Evolutionary conservation across 2,113 vertebrate genomes (phyloP).

Genomic region (Larimichthys polyactis): DNA sequence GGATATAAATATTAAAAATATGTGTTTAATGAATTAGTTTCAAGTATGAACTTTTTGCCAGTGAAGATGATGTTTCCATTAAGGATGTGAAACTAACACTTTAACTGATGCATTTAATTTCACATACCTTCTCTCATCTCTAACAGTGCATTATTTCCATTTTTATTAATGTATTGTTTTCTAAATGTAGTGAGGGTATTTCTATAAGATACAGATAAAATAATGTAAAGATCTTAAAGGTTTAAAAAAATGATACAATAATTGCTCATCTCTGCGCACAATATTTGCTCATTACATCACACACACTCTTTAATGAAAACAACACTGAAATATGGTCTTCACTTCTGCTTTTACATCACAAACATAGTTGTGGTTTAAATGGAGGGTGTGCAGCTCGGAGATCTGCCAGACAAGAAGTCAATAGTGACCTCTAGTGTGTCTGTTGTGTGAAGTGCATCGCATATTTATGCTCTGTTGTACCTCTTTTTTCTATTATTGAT

Average conservation of each 20-base stretch:
- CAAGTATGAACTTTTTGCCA: neutral
- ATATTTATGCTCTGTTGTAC: neutral
- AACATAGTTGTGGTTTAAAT: neutral
- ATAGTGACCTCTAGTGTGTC: conserved; percentile 47
- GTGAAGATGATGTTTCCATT: neutral
- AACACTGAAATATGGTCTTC: neutral
- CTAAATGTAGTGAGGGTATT: neutral
- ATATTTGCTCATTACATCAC: neutral
- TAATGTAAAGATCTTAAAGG: neutral
- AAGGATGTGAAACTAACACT: neutral
- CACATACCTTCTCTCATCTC: neutral
- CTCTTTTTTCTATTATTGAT: neutral
- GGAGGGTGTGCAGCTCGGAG: neutral
- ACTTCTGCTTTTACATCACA: neutral
- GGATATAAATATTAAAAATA: neutral
- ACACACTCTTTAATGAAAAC: neutral
- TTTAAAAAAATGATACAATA: neutral
- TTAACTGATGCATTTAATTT: neutral
- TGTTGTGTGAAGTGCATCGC: neutral
- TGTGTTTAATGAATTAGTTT: neutral
- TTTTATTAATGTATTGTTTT: neutral
- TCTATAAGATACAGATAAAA: neutral
- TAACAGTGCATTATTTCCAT: neutral
- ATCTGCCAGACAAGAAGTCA: conserved; percentile 5
- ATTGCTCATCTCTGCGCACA: neutral